Conservation (phyloP, 2,113 vertebrate species). For the Coregonus clupeaformis region DNA sequence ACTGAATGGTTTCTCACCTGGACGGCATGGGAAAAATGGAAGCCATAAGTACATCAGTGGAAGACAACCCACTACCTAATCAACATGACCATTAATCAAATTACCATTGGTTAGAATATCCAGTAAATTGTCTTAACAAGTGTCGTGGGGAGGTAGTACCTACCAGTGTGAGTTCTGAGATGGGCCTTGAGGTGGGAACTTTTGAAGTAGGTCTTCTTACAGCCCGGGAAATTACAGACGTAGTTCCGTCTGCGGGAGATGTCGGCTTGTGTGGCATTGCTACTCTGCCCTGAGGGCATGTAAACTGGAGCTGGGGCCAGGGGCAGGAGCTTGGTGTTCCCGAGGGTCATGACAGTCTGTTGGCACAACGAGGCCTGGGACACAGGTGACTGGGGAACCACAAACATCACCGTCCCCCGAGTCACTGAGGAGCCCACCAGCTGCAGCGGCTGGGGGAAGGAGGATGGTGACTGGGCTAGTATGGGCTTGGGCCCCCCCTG, state of each 20-base stretch:
- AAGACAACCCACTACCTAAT: background rate
- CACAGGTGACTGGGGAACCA: slow-evolving; percentile 80
- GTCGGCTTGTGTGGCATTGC: slow-evolving; percentile 78
- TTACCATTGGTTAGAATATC: background rate
- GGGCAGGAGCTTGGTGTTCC: slow-evolving; percentile 88
- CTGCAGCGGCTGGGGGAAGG: slow-evolving; percentile 73
- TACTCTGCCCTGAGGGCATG: slow-evolving; percentile 78
- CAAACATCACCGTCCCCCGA: slow-evolving; percentile 91
- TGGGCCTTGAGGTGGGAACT: slow-evolving; percentile 98
- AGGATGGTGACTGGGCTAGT: slow-evolving; percentile 73
- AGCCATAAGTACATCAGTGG: background rate
- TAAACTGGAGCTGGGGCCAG: slow-evolving; percentile 91
- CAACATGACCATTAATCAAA: background rate
- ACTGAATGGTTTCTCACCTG: slow-evolving; percentile 96
- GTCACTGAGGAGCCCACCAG: slow-evolving; percentile 81
- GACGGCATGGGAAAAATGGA: slow-evolving; percentile 5
- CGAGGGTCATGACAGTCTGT: slow-evolving; percentile 78
- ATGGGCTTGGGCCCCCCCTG: slow-evolving; percentile 72
- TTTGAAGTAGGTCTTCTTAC: slow-evolving; percentile 98
- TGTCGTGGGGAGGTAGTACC: slow-evolving; percentile 19
- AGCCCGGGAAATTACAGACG: slow-evolving; percentile 87
- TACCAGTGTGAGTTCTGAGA: slow-evolving; percentile 96
- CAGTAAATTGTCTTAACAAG: background rate
- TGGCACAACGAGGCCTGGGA: slow-evolving; percentile 62
- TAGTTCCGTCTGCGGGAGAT: slow-evolving; percentile 92